Conservation (phyloP, 2,888 invertebrate species). For the Biston stratarius region DNA sequence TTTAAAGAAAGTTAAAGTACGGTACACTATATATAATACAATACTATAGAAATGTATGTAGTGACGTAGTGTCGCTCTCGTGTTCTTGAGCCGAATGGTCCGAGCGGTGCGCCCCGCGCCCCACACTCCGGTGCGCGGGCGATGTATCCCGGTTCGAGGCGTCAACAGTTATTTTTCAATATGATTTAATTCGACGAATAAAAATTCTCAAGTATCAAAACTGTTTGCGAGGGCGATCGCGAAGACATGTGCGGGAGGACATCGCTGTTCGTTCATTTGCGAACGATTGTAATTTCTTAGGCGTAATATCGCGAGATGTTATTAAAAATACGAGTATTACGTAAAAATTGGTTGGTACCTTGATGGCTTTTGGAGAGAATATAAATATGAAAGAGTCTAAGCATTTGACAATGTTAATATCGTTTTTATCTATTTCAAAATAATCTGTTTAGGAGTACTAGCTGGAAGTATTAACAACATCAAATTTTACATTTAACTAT, state of each 20-base stretch:
- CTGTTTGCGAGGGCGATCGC: conserved; percentile 26
- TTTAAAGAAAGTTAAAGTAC: no score
- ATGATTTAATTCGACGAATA: background rate
- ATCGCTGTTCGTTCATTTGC: conserved; percentile 76
- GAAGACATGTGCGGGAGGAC: conserved; percentile 76
- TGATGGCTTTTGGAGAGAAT: conserved; percentile 28
- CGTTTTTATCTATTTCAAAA: background rate
- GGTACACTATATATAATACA: no score
- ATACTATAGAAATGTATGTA: no score
- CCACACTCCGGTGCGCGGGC: no score
- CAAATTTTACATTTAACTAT: no score
- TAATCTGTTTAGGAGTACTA: background rate
- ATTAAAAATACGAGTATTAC: conserved; percentile 43
- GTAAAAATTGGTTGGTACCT: conserved; percentile 30
- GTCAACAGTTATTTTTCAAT: no score
- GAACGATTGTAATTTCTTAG: conserved; percentile 75
- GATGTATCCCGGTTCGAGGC: no score
- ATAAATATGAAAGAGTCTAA: background rate
- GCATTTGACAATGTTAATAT: background rate
- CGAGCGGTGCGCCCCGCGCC: no score
- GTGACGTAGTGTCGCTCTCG: no score
- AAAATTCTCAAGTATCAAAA: conserved; percentile 63
- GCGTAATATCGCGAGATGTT: conserved; percentile 39
- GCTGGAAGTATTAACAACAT: no score
- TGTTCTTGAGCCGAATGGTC: no score